Conservation (phyloP, 1,140 invertebrate species). For the Philotrypesis tridentata region DNA sequence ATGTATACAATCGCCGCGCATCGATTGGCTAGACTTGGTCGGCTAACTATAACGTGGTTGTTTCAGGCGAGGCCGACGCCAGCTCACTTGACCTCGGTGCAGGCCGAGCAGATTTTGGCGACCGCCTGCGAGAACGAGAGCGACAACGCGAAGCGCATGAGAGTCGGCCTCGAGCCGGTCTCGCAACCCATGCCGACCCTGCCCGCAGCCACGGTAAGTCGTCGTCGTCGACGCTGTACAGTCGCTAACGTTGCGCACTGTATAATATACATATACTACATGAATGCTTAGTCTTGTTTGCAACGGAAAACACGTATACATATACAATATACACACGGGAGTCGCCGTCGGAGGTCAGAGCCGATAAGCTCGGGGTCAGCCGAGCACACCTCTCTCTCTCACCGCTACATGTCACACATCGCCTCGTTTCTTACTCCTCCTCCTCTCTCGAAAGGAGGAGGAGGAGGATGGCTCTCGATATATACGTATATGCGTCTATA, state of each 20-base stretch:
- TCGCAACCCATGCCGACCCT: slow-evolving; percentile 87
- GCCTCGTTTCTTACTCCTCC: too few species aligned
- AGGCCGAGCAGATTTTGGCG: slow-evolving; percentile 95
- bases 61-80: slow-evolving; percentile 94
- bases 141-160: slow-evolving; percentile 96
- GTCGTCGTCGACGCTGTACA: not conserved
- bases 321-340: too few species aligned
- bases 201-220: slow-evolving; percentile 76
- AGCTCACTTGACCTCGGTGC: slow-evolving; percentile 95
- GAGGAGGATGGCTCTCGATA: too few species aligned
- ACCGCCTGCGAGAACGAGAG: slow-evolving; percentile 97
- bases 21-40: too few species aligned
- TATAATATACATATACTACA: too few species aligned
- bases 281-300: not conserved
- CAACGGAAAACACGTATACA: slow-evolving; percentile 11
- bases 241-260: not conserved
- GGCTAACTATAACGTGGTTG: too few species aligned
- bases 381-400: slow-evolving; percentile 40
- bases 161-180: slow-evolving; percentile 94
- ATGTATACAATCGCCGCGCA: not conserved
- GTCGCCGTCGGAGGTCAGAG: slow-evolving; percentile 48
- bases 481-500: too few species aligned
- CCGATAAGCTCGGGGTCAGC: slow-evolving; percentile 67
- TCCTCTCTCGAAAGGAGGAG: too few species aligned
- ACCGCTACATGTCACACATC: not conserved